Conservation (phyloP, 1,140 invertebrate genomes). For the Drosophila cardini region DNA sequence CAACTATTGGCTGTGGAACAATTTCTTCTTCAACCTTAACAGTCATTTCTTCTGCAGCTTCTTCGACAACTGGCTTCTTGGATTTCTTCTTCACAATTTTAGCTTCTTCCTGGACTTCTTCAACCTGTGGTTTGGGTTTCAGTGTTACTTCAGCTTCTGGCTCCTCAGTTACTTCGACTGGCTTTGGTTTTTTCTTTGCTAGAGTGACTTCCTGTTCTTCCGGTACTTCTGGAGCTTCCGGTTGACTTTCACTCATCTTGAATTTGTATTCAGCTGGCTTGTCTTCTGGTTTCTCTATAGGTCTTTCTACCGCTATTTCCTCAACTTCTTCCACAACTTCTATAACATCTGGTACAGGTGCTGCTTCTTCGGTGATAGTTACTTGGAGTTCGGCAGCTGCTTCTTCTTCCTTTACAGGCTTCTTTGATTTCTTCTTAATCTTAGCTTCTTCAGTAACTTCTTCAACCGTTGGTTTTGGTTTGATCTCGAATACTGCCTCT, state of each 20-base stretch:
- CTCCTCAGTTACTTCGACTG: conserved; percentile 55
- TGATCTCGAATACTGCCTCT: conserved; percentile 73
- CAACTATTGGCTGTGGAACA: conserved; percentile 57
- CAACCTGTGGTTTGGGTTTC: conserved; percentile 65
- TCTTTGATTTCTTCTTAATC: conserved; percentile 72
- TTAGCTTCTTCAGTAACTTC: conserved; percentile 79
- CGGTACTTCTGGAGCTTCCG: conserved; percentile 49
- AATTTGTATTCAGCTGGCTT: conserved; percentile 53
- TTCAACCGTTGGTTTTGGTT: conserved; percentile 66
- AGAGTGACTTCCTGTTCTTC: conserved; percentile 58
- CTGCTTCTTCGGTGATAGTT: conserved; percentile 58
- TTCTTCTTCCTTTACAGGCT: conserved; percentile 57
- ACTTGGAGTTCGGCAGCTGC: conserved; percentile 67
- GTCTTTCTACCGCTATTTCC: conserved; percentile 39
- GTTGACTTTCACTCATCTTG: conserved; percentile 61
- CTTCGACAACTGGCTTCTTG: conserved; percentile 67
- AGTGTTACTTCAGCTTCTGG: conserved; percentile 68
- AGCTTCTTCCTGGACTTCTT: conserved; percentile 78
- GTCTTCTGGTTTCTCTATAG: conserved; percentile 25
- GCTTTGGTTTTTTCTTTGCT: conserved; percentile 59
- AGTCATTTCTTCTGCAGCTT: conserved; percentile 65
- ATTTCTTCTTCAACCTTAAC: conserved; percentile 73
- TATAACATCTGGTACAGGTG: conserved; percentile 52
- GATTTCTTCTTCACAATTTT: conserved; percentile 72
- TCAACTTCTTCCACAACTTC: conserved; percentile 69